These are phyloP conservation scores for Camelus bactrianus DNA, from an alignment of 2,113 vertebrate genomes.

Conservation along the genomic window DNA sequence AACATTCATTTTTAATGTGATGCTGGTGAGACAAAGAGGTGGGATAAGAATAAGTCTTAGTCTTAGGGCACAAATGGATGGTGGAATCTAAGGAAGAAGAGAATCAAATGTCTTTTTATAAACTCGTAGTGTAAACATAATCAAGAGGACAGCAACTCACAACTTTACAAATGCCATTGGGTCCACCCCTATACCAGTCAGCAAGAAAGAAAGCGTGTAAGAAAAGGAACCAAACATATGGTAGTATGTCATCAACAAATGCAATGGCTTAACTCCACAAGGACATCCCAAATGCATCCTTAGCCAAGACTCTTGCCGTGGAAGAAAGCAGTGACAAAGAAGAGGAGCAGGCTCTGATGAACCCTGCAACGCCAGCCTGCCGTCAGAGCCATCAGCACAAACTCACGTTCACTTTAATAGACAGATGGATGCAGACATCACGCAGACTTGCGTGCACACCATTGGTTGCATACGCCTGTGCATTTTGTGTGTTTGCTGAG, in stretches of 20 bases:
- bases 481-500: neutral
- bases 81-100: neutral
- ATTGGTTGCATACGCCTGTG: too few species aligned
- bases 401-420: neutral
- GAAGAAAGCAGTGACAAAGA: neutral
- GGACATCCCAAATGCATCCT: neutral
- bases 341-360: neutral
- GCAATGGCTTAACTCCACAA: neutral
- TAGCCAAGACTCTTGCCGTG: neutral
- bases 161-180: neutral
- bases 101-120: neutral
- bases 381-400: neutral
- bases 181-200: neutral
- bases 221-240: neutral
- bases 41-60: neutral
- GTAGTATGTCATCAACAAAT: neutral
- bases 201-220: neutral
- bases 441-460: fast-evolving
- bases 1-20: neutral
- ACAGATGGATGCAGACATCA: neutral
- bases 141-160: neutral
- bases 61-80: neutral
- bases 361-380: too few species aligned
- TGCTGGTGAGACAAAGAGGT: neutral
- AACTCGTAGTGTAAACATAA: neutral